Evolutionary conservation across 2,888 invertebrate genomes (phyloP).

Genomic region (Himalopsyche japonica): DNA sequence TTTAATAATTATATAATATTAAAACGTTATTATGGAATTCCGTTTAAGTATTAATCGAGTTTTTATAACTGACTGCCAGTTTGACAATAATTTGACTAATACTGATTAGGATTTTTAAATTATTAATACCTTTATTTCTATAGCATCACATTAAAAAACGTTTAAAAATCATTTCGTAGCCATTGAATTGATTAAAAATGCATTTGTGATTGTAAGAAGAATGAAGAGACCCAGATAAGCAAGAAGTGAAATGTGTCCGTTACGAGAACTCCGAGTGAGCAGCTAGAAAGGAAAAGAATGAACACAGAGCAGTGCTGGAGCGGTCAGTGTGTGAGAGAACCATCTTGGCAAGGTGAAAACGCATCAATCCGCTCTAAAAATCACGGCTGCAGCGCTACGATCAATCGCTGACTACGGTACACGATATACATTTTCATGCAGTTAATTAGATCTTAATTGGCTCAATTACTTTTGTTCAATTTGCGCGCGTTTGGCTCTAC

Average conservation of each 20-base stretch:
- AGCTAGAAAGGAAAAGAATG: slow-evolving; percentile 30
- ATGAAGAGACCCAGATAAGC: slow-evolving; percentile 31
- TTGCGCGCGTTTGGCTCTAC: slow-evolving; percentile 12
- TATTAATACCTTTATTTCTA: too few species aligned
- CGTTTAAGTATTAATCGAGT: too few species aligned
- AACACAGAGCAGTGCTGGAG: neutral
- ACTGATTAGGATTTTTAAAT: too few species aligned
- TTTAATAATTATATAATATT: too few species aligned
- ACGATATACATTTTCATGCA: slow-evolving; percentile 21
- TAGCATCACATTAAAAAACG: neutral
- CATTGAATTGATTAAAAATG: neutral
- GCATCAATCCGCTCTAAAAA: slow-evolving; percentile 37
- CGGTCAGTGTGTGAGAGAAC: slow-evolving; percentile 9
- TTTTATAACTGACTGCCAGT: too few species aligned
- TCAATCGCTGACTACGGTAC: slow-evolving; percentile 13
- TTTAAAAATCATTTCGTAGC: neutral
- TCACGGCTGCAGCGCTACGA: slow-evolving; percentile 24
- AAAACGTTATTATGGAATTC: too few species aligned
- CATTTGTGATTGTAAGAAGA: slow-evolving; percentile 3
- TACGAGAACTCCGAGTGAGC: slow-evolving; percentile 15
- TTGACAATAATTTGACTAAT: too few species aligned
- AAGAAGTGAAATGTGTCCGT: slow-evolving; percentile 37
- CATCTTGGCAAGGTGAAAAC: slow-evolving; percentile 23
- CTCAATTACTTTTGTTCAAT: slow-evolving; percentile 23
- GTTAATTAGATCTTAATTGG: slow-evolving; percentile 22